A percentile compares a stretch with the other conserved stretches of the same genome.
phyloP scores from a whole-genome alignment of 1,140 invertebrate genomes.

The Pachyrhynchus sulphureomaculatus region DNA sequence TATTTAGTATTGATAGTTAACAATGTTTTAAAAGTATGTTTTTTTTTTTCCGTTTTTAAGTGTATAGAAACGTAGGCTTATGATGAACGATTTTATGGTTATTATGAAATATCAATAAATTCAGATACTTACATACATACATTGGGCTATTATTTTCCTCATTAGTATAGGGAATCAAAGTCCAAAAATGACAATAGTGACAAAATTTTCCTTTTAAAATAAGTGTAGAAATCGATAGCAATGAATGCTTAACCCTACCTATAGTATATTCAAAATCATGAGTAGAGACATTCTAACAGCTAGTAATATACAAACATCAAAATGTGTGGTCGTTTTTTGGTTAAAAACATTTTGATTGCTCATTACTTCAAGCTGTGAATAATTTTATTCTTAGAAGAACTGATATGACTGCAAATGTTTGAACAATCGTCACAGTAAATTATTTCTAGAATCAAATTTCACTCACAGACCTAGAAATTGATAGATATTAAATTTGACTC shows the following conservation, averaged over 20 bases:
- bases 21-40: background rate
- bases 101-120: background rate
- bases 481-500: too few relatives aligned
- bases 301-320: too few relatives aligned
- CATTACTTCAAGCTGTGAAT: too few relatives aligned
- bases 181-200: background rate
- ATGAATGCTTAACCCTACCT: slow-evolving; percentile 29
- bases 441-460: too few relatives aligned
- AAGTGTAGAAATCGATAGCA: background rate
- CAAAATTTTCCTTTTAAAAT: slow-evolving; percentile 9
- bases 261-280: slow-evolving; percentile 26
- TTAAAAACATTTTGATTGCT: too few relatives aligned
- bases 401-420: too few relatives aligned
- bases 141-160: slow-evolving; percentile 3
- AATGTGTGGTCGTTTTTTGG: too few relatives aligned
- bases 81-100: slow-evolving; percentile 1
- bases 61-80: background rate
- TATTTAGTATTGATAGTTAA: background rate
- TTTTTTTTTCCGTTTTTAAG: background rate
- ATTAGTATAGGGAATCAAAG: background rate
- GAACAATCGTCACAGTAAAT: too few relatives aligned
- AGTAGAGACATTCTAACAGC: background rate
- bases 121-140: background rate
- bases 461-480: too few relatives aligned
- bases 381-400: too few relatives aligned